A percentile compares a stretch with the other conserved stretches of the same genome.
Evolutionary conservation across 2,888 invertebrate species (phyloP).

Genomic region (Nomada goodeniana): DNA sequence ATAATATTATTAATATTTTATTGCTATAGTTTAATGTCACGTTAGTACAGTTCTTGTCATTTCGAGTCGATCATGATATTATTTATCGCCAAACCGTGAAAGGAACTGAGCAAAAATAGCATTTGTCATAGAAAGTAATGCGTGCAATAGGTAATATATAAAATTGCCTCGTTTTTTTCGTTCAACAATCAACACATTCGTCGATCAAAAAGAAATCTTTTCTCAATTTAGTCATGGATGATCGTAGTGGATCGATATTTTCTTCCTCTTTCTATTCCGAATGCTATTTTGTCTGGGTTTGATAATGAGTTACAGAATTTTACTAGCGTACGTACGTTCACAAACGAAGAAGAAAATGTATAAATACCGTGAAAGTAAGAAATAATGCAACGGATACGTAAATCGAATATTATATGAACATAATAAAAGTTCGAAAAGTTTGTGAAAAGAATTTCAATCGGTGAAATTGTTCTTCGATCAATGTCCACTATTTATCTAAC

Average conservation of each 20-base stretch:
- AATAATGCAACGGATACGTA: background rate
- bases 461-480: constrained; percentile 30
- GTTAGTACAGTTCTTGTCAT: constrained; percentile 63
- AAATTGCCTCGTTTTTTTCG: background rate
- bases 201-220: background rate
- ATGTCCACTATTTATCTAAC: constrained; percentile 22
- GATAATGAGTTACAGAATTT: constrained; percentile 54
- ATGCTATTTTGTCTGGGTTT: constrained; percentile 28
- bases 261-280: constrained; percentile 23
- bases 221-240: background rate
- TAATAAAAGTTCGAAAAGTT: background rate
- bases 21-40: constrained; percentile 63
- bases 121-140: constrained; percentile 26
- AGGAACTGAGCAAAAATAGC: constrained; percentile 26
- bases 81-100: constrained; percentile 41
- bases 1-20: constrained; percentile 64
- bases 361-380: background rate
- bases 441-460: background rate
- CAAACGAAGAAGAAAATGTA: constrained; percentile 18
- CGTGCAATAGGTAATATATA: too few relatives aligned
- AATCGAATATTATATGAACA: too few relatives aligned
- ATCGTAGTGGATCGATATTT: background rate
- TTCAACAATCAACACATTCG: background rate
- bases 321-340: constrained; percentile 60
- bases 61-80: constrained; percentile 51